Conservation (phyloP, 2,888 invertebrate species). For the Eristalis intricaria region DNA sequence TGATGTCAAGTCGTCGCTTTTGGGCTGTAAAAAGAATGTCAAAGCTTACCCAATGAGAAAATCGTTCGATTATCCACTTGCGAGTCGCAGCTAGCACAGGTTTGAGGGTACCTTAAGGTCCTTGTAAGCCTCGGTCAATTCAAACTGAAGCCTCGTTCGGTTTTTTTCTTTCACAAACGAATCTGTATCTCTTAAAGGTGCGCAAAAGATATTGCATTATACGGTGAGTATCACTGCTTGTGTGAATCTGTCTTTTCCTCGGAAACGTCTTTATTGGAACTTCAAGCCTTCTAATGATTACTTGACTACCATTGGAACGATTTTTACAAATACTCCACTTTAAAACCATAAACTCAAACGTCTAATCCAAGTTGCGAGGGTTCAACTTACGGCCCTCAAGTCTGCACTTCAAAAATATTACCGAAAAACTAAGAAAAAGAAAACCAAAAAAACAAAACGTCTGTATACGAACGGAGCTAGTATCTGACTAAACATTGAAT, state of each 20-base stretch:
- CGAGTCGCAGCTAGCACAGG: no score
- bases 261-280: background rate
- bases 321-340: background rate
- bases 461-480: constrained; percentile 39
- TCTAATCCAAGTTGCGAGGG: background rate
- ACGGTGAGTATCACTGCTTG: background rate
- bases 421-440: background rate
- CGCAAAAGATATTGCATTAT: background rate
- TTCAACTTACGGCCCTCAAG: background rate
- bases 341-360: background rate
- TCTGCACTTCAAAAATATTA: background rate
- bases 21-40: no score
- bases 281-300: background rate
- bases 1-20: no score
- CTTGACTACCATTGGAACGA: background rate
- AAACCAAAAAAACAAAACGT: background rate
- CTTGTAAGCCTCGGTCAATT: no score
- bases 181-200: background rate
- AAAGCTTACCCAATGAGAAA: background rate
- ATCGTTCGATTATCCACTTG: background rate
- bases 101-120: background rate
- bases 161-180: background rate
- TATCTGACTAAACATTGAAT: constrained; percentile 51
- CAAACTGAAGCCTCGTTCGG: background rate
- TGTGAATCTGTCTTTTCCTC: background rate